Conservation (phyloP, 2,888 invertebrate species). For the Rhamphomyia laevipes region DNA sequence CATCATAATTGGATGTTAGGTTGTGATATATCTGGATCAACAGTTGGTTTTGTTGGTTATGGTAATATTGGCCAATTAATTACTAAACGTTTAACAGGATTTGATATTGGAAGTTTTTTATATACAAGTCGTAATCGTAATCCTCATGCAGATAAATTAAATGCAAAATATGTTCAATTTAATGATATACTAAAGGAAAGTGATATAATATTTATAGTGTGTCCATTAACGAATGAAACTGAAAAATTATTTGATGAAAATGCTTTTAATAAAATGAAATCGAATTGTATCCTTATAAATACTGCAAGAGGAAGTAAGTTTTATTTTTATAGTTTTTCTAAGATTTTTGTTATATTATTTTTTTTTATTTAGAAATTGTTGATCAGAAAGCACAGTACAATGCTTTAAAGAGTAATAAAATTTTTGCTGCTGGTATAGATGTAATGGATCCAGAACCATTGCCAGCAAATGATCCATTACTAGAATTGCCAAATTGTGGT, state of each 20-base stretch:
- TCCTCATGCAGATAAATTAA: conserved; percentile 40
- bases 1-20: conserved; percentile 58
- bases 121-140: conserved; percentile 59
- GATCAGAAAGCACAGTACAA: conserved; percentile 71
- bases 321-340: no score
- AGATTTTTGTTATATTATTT: not conserved
- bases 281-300: conserved; percentile 58
- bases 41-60: conserved; percentile 74
- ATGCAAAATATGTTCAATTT: conserved; percentile 50
- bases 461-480: conserved; percentile 63
- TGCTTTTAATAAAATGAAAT: conserved; percentile 64
- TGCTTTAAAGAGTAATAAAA: conserved; percentile 60
- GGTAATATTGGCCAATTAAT: conserved; percentile 69
- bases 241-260: conserved; percentile 51
- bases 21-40: conserved; percentile 61
- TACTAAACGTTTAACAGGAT: conserved; percentile 57
- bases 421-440: conserved; percentile 83
- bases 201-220: conserved; percentile 58
- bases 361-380: conserved; percentile 43
- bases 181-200: conserved; percentile 52
- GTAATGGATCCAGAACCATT: conserved; percentile 87
- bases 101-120: conserved; percentile 56
- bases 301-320: conserved; percentile 48
- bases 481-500: conserved; percentile 73
- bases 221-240: conserved; percentile 55